A percentile compares a stretch with the other conserved stretches of the same genome.
Evolutionary conservation across 2,888 invertebrate genomes (phyloP).

Genomic region (Alloplasta piceator): DNA sequence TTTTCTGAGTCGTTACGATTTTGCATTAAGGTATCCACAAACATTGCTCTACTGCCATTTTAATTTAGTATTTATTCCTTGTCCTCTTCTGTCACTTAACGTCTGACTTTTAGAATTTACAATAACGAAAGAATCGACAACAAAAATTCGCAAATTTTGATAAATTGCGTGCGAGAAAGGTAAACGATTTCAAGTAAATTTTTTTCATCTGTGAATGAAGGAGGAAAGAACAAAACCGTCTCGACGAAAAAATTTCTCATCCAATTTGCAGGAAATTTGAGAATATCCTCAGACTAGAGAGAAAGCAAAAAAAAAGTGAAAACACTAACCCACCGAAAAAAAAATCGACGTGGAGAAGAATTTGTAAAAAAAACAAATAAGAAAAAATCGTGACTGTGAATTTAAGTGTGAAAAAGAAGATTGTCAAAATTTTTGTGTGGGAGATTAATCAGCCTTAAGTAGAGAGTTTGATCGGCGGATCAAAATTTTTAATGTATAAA

Average conservation of each 20-base stretch:
- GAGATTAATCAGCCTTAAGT: conserved; percentile 72
- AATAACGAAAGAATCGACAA: conserved; percentile 59
- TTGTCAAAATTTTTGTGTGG: conserved; percentile 2
- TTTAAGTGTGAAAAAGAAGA: not conserved
- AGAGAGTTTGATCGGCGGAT: conserved; percentile 65
- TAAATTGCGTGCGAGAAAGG: conserved; percentile 11
- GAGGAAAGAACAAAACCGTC: conserved; percentile 5
- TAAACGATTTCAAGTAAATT: conserved; percentile 20
- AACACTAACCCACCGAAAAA: conserved; percentile 22
- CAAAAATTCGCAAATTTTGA: conserved; percentile 33
- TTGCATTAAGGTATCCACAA: conserved; percentile 67
- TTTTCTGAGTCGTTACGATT: conserved; percentile 47
- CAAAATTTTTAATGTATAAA: conserved; percentile 46
- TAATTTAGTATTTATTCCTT: conserved; percentile 70
- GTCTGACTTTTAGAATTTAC: conserved; percentile 65
- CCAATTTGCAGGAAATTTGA: conserved; percentile 40
- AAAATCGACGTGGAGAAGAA: conserved; percentile 22
- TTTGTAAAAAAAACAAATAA: conserved; percentile 15
- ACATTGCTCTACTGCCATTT: conserved; percentile 77
- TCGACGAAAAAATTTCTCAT: conserved; percentile 19
- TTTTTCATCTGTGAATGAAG: not conserved
- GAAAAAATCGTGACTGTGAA: not conserved
- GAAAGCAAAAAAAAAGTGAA: conserved; percentile 10
- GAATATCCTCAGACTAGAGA: conserved; percentile 3
- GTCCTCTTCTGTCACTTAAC: conserved; percentile 38